Conservation (phyloP, 2,888 invertebrate species). For the Saturnia japonica region DNA sequence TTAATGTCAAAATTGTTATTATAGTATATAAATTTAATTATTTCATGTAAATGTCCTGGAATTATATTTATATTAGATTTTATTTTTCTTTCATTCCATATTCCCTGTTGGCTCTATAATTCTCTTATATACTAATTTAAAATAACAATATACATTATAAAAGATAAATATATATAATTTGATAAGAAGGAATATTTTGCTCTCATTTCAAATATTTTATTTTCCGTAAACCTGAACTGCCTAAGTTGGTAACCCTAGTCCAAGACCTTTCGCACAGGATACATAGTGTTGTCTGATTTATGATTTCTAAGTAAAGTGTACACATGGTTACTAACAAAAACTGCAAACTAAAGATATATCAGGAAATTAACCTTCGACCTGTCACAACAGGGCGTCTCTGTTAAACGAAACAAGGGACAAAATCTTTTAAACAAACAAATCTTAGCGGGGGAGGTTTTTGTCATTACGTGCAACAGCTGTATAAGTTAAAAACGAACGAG, state of each 20-base stretch:
- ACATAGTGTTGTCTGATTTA: not conserved
- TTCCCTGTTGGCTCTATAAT: too few species aligned
- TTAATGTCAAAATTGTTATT: too few species aligned
- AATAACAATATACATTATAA: too few species aligned
- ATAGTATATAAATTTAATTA: too few species aligned
- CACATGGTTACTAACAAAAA: slow-evolving; percentile 6
- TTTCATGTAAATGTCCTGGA: too few species aligned
- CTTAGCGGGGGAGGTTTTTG: slow-evolving; percentile 4
- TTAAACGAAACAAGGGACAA: not conserved
- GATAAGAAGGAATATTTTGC: too few species aligned
- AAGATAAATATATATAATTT: too few species aligned
- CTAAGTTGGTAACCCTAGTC: not conserved
- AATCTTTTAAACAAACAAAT: slow-evolving; percentile 14
- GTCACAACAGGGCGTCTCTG: slow-evolving; percentile 6
- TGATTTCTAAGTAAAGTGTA: slow-evolving; percentile 3
- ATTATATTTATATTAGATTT: too few species aligned
- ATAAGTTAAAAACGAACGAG: not conserved
- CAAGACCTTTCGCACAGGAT: not conserved
- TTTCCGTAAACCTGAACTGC: not conserved
- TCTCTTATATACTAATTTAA: too few species aligned
- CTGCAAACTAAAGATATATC: slow-evolving; percentile 2
- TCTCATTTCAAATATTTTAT: too few species aligned
- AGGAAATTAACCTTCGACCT: slow-evolving; percentile 14
- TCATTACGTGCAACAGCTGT: not conserved
- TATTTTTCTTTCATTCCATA: too few species aligned